phyloP scores from a whole-genome alignment of 2,888 invertebrate genomes.

The Drosophila imparisetae region DNA sequence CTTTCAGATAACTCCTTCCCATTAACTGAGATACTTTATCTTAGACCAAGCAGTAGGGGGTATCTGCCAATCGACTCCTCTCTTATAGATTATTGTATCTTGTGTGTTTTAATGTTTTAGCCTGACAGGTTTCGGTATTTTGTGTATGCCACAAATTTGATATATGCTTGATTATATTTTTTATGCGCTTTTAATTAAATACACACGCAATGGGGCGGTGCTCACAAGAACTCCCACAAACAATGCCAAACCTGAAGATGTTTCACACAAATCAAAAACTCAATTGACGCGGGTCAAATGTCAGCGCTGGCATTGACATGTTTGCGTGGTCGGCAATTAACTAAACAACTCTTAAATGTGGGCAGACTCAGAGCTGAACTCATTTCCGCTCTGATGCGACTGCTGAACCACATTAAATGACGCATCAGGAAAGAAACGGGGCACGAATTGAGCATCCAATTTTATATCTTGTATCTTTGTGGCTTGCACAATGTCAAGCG shows the following conservation, averaged over 20 bases:
- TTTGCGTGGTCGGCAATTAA: constrained; percentile 67
- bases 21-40: not conserved
- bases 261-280: constrained; percentile 25
- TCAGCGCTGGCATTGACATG: constrained; percentile 44
- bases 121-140: constrained; percentile 36
- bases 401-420: constrained; percentile 22
- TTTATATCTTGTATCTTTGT: constrained; percentile 24
- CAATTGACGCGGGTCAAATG: constrained; percentile 63
- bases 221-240: constrained; percentile 13
- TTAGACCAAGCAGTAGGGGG: not conserved
- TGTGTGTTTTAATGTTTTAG: constrained; percentile 13
- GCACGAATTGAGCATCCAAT: constrained; percentile 8
- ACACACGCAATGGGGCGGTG: constrained; percentile 33
- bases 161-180: constrained; percentile 30
- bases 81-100: not conserved
- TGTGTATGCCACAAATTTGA: constrained; percentile 44
- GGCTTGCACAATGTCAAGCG: constrained; percentile 72
- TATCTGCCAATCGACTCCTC: constrained; percentile 13
- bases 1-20: not conserved
- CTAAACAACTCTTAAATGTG: constrained; percentile 36
- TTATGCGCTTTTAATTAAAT: constrained; percentile 53
- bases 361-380: constrained; percentile 40
- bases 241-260: not conserved
- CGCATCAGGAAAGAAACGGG: constrained; percentile 13
- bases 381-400: constrained; percentile 66